These are phyloP conservation scores for Tetranychus cinnabarinus DNA, from an alignment of 1,140 invertebrate species.

Conservation along the genomic window DNA sequence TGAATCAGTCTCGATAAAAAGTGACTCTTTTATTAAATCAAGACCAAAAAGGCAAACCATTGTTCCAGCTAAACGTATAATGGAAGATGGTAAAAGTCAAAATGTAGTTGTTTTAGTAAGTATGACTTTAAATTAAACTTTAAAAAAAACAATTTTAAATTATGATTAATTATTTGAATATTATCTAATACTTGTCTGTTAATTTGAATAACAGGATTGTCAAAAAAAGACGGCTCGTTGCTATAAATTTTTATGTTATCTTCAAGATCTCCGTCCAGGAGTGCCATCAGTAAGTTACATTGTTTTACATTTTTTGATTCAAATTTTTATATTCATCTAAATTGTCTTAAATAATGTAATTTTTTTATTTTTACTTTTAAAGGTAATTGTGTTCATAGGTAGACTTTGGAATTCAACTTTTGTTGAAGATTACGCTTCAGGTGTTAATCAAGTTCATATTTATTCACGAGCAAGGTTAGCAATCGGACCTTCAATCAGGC, in stretches of 20 bases:
- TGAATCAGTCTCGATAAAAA: neutral
- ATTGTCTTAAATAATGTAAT: neutral
- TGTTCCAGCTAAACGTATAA: constrained; percentile 37
- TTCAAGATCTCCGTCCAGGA: constrained; percentile 44
- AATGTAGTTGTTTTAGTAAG: constrained; percentile 50
- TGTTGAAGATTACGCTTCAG: constrained; percentile 13
- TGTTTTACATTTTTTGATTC: too few species aligned
- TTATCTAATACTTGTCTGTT: constrained; percentile 13
- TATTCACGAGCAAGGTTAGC: constrained; percentile 45
- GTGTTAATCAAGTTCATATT: constrained; percentile 56
- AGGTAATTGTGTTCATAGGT: constrained; percentile 18
- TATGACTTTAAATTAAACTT: too few species aligned
- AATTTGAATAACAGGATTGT: constrained; percentile 35
- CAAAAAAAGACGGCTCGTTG: constrained; percentile 49
- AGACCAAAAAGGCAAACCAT: constrained; percentile 34
- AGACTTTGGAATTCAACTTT: constrained; percentile 72
- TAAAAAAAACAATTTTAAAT: too few species aligned
- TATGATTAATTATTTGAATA: too few species aligned
- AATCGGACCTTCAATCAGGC: constrained; percentile 39
- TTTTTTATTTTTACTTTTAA: constrained; percentile 12
- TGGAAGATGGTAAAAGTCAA: constrained; percentile 39
- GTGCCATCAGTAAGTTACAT: constrained; percentile 31
- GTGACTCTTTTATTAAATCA: neutral
- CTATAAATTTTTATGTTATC: constrained; percentile 51
- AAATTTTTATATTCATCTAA: neutral